Percentiles rank a stretch among this genome's conserved stretches.
These are phyloP conservation scores for Burhinus oedicnemus DNA, from an alignment of 2,113 vertebrate species.

Conservation along the genomic window DNA sequence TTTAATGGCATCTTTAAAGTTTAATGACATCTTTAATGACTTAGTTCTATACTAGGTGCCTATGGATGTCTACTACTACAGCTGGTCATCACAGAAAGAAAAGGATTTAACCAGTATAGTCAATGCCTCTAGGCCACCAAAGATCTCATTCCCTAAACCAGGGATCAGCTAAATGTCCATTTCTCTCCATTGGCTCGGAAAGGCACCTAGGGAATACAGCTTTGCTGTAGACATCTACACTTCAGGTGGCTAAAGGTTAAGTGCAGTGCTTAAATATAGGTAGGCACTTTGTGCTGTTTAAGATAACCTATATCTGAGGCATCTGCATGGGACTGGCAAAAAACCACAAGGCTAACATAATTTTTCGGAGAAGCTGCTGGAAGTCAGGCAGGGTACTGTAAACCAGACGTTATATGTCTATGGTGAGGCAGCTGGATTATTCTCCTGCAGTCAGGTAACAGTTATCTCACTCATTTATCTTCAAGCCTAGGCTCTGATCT, in stretches of 20 bases:
- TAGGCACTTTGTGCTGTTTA: background rate
- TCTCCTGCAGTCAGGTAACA: background rate
- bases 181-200: background rate
- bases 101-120: background rate
- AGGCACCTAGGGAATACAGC: rapidly evolving
- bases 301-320: background rate
- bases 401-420: rapidly evolving
- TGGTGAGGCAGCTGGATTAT: background rate
- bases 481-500: background rate
- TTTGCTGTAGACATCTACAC: background rate
- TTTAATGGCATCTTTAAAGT: background rate
- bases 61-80: background rate
- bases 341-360: background rate
- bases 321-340: background rate
- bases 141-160: background rate
- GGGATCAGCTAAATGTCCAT: background rate
- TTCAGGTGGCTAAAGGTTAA: background rate
- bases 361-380: background rate
- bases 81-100: background rate
- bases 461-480: too few species aligned
- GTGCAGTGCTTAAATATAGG: background rate
- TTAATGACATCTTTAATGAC: background rate
- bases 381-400: background rate
- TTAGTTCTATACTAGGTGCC: background rate
- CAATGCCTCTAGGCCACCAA: background rate